Percentiles rank a stretch among this genome's conserved stretches.
These are phyloP conservation scores for Trichoplax adhaerens DNA, from an alignment of 37 sponge, comb jelly and placozoan genomes.

Conservation along the genomic window DNA sequence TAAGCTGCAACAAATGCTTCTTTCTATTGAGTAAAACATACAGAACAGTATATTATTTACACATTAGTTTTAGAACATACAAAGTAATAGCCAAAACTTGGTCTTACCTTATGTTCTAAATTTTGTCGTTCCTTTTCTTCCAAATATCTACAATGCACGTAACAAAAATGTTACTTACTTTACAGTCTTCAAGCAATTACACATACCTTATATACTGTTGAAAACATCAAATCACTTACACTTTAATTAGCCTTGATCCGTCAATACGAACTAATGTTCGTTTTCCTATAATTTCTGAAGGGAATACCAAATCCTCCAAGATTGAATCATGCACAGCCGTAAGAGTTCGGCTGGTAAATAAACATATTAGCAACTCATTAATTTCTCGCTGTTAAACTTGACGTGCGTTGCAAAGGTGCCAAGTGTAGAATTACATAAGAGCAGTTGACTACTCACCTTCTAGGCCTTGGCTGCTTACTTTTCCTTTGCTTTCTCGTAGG, in stretches of 20 bases:
- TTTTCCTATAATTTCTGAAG: conserved; percentile 90
- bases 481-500: conserved; percentile 68
- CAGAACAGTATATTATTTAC: background rate
- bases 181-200: background rate
- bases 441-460: conserved; percentile 27
- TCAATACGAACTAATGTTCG: conserved; percentile 76
- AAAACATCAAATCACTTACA: background rate
- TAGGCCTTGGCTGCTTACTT: conserved; percentile 78
- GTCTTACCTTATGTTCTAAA: conserved; percentile 71
- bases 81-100: background rate
- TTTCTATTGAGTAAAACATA: conserved; percentile 21
- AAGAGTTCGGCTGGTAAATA: conserved; percentile 66
- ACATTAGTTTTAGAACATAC: too few relatives aligned
- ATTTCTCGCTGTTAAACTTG: background rate
- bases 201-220: background rate
- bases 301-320: conserved; percentile 85
- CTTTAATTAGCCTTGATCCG: conserved; percentile 75
- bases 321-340: conserved; percentile 91
- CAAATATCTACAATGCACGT: conserved; percentile 40
- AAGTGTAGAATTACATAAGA: background rate
- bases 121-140: conserved; percentile 73
- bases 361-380: background rate
- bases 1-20: conserved; percentile 80
- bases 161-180: background rate
- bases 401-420: background rate